phyloP scores from a whole-genome alignment of 2,797 vertebrate species.

The Sebastolobus altivelis region DNA sequence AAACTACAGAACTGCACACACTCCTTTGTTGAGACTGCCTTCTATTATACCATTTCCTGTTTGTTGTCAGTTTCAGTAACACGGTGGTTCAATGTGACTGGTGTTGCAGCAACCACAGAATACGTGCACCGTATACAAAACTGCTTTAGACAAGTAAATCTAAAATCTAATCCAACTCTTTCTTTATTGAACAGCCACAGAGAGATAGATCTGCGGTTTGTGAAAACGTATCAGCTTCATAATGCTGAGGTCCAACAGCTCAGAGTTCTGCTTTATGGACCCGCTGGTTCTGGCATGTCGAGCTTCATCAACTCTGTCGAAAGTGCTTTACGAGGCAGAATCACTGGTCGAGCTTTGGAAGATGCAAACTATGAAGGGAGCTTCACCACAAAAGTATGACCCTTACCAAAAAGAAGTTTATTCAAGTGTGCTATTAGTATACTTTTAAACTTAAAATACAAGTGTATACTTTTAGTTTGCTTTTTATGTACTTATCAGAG shows the following conservation, averaged over 20 bases:
- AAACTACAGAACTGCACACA: neutral
- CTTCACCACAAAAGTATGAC: constrained; percentile 52
- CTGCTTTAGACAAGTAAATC: too few relatives aligned
- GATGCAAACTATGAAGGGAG: fast-evolving
- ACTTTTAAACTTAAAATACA: too few relatives aligned
- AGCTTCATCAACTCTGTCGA: constrained; percentile 82
- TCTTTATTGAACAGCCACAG: neutral
- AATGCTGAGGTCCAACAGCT: constrained; percentile 35
- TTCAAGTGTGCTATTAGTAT: too few relatives aligned
- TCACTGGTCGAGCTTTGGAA: constrained; percentile 32
- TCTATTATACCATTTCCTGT: neutral
- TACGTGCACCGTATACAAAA: neutral
- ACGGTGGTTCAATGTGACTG: neutral
- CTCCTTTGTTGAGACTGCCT: neutral
- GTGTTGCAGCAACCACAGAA: neutral
- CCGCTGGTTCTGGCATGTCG: constrained; percentile 74
- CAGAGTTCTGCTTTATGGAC: constrained; percentile 79
- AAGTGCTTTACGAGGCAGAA: constrained; percentile 61
- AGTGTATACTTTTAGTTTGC: too few relatives aligned
- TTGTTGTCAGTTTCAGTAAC: neutral
- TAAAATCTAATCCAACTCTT: neutral
- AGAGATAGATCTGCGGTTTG: neutral
- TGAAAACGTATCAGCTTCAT: constrained; percentile 1
- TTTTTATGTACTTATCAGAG: too few relatives aligned
- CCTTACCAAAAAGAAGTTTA: too few relatives aligned